These are phyloP conservation scores for Andrena minutula DNA, from an alignment of 2,888 invertebrate genomes.

Conservation along the genomic window DNA sequence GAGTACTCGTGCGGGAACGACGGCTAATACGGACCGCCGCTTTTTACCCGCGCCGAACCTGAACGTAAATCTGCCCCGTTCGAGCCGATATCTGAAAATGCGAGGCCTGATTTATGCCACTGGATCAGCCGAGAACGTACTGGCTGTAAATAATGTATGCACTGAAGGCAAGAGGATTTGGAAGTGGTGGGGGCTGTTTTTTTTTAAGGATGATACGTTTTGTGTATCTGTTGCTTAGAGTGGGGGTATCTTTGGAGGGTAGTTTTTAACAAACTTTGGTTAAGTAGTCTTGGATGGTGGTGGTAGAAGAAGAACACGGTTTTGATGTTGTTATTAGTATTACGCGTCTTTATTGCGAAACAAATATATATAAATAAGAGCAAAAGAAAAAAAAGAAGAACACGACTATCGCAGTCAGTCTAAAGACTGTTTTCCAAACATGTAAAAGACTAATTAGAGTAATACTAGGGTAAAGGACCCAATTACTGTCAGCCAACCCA, in stretches of 20 bases:
- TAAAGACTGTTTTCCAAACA: no score
- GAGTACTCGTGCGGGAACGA: conserved; percentile 49
- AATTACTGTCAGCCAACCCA: no score
- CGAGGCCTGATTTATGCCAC: conserved; percentile 36
- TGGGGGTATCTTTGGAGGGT: not conserved
- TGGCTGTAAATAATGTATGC: not conserved
- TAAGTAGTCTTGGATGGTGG: no score
- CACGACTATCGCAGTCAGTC: no score
- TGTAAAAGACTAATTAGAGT: no score
- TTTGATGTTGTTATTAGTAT: no score
- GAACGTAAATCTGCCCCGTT: conserved; percentile 55
- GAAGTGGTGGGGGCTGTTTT: not conserved
- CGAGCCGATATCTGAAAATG: conserved; percentile 49
- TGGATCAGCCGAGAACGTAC: conserved; percentile 23
- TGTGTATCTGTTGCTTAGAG: not conserved
- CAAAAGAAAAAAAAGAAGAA: no score
- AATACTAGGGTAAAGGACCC: no score
- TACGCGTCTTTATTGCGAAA: no score
- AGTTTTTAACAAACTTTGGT: no score
- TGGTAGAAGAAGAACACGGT: no score
- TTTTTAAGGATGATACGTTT: not conserved
- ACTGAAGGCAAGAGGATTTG: not conserved
- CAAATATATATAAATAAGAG: no score
- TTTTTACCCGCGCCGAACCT: conserved; percentile 43
- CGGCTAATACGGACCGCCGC: conserved; percentile 42